Evolutionary conservation across 2,113 vertebrate genomes (phyloP), one percentile per base, ranked within the genome.

Genomic region (Sigmodon hispidus): DNA sequence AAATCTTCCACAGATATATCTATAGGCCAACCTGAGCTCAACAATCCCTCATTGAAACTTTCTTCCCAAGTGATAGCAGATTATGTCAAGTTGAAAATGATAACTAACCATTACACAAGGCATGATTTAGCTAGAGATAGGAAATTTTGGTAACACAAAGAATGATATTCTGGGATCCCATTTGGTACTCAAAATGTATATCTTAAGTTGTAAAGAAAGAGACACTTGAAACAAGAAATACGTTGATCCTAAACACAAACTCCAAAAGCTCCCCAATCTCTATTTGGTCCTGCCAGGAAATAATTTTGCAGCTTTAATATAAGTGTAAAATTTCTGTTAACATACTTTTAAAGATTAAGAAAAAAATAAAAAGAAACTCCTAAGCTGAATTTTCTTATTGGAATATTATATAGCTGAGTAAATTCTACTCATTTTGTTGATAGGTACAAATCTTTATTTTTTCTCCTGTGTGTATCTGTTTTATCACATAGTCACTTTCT

Each of bases 331-430:
- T 34, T 48, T 85, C 89, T 90, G 9, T 43, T 45, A 63, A 50
- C 16, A 40, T 24, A 43, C 36, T 77, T 95, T 95, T 87, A 81
- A 21, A 77, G 81, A 43, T 59, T 87, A 50, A 77, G 52, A 89
- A 87, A 87, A 8, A 24, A 48, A 5, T 89, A 67, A 40, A 67
- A 19, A 80, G 48, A 34, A 15, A 69, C 67, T 55, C 48, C 7
- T 11, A 79, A 73, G 16, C 75, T 87, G 21, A 80, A 75, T 65
- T 3, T 89, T 5, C 55, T 87, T 76, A 40, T 22, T n/a, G 21
- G 3, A 65, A 73, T 7, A 77, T 65, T 77, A 87, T 72, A 21
- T 12, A 76, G 21, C 36, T 57, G 10, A 83, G 45, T 40, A 73
- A 73, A 70, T 36, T 17, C 21, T 40, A 86, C 22, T 45, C 1